These are phyloP conservation scores for Tiaroga cobitis DNA, from an alignment of 2,797 vertebrate genomes.

Conservation along the genomic window DNA sequence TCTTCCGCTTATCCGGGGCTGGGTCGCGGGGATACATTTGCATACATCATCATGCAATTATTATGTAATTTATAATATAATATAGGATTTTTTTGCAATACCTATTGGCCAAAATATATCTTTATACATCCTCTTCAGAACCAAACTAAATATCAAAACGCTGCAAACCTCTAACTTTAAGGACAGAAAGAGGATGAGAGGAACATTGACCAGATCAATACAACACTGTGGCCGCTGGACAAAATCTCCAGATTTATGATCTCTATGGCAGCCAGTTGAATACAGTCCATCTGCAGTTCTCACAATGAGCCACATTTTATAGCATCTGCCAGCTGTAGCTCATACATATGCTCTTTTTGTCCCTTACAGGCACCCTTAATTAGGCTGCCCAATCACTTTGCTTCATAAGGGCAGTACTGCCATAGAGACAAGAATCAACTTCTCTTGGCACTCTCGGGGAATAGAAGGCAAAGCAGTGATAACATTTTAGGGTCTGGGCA, in stretches of 20 bases:
- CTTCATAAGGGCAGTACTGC: constrained; percentile 62
- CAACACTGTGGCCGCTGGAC: background rate
- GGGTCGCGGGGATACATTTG: too few species aligned
- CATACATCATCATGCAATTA: background rate
- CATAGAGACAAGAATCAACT: constrained; percentile 62
- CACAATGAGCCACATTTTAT: constrained; percentile 74
- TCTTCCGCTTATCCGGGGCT: too few species aligned
- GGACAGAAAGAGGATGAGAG: constrained; percentile 29
- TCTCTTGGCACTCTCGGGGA: constrained; percentile 17
- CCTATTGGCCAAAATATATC: constrained; percentile 72
- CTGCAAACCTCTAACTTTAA: constrained; percentile 64
- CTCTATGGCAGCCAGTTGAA: constrained; percentile 60
- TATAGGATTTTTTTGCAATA: constrained; percentile 65
- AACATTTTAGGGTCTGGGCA: constrained; percentile 28
- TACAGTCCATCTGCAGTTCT: constrained; percentile 69
- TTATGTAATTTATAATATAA: background rate
- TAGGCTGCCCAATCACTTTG: constrained; percentile 71
- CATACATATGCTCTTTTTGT: constrained; percentile 78
- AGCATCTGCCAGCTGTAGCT: constrained; percentile 64
- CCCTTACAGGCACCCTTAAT: constrained; percentile 78
- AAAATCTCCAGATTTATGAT: constrained; percentile 53
- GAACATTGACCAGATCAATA: constrained; percentile 44
- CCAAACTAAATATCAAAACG: constrained; percentile 70
- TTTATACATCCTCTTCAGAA: constrained; percentile 63
- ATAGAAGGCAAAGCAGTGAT: constrained; percentile 32